Percentiles rank a stretch among this genome's conserved stretches.
Conservation (phyloP, 1,140 invertebrate species). For the Eueides isabella region DNA sequence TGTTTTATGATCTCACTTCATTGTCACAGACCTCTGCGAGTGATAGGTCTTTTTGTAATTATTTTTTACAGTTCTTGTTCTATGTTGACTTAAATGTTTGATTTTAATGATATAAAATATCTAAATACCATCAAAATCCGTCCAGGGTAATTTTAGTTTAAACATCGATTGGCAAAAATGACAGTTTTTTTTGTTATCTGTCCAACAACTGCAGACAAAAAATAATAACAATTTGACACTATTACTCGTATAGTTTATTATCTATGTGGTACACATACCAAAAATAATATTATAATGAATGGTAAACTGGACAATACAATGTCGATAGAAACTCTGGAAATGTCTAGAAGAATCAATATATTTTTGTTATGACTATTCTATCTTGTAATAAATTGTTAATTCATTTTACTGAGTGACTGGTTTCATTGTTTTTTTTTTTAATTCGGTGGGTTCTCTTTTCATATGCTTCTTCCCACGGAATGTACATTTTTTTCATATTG, state of each 20-base stretch:
- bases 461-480: conserved; percentile 45
- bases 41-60: conserved; percentile 60
- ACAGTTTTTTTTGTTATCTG: background rate
- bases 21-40: conserved; percentile 67
- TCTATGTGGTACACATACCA: conserved; percentile 70
- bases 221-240: conserved; percentile 25
- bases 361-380: conserved; percentile 77
- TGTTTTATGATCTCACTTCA: conserved; percentile 78
- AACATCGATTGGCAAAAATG: conserved; percentile 7
- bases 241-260: conserved; percentile 49
- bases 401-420: conserved; percentile 70
- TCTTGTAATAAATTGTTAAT: conserved; percentile 75
- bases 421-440: conserved; percentile 56
- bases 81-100: background rate
- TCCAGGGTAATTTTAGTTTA: conserved; percentile 8
- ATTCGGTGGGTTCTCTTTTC: conserved; percentile 42
- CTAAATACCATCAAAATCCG: conserved; percentile 14
- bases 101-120: conserved; percentile 4
- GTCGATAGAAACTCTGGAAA: conserved; percentile 43
- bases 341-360: conserved; percentile 66
- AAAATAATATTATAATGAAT: conserved; percentile 65
- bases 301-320: conserved; percentile 57
- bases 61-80: background rate
- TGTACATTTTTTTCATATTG: conserved; percentile 56
- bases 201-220: background rate